Conservation (phyloP, 2,888 invertebrate species). For the Abrostola tripartita region DNA sequence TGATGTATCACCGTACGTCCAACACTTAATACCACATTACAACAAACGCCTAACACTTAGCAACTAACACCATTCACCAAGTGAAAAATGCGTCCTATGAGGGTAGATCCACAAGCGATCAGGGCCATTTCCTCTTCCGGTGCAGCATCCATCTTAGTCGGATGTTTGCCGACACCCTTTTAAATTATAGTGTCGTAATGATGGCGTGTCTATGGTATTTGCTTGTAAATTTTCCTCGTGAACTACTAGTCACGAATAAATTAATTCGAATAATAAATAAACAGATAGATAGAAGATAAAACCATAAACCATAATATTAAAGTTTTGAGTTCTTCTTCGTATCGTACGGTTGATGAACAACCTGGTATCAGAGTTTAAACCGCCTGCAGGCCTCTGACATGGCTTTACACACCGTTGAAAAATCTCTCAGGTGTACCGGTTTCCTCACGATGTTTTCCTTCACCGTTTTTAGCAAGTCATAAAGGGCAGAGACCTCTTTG, state of each 20-base stretch:
- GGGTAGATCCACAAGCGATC: conserved; percentile 76
- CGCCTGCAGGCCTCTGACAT: too few relatives aligned
- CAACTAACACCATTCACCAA: conserved; percentile 61
- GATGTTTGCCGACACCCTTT: conserved; percentile 79
- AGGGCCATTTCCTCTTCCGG: conserved; percentile 82
- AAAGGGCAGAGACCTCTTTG: too few relatives aligned
- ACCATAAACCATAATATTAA: too few relatives aligned
- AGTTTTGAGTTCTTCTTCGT: too few relatives aligned
- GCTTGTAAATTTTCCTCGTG: conserved; percentile 5
- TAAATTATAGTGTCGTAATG: conserved; percentile 72
- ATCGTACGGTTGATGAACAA: too few relatives aligned
- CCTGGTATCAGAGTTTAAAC: too few relatives aligned
- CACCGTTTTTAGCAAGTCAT: too few relatives aligned
- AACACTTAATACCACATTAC: conserved; percentile 63
- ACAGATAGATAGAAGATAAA: too few relatives aligned
- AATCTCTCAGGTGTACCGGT: too few relatives aligned
- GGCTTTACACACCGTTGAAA: too few relatives aligned
- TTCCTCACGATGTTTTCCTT: too few relatives aligned
- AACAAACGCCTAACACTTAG: conserved; percentile 55
- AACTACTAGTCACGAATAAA: background rate
- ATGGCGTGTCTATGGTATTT: conserved; percentile 40
- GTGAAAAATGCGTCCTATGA: conserved; percentile 82
- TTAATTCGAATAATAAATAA: background rate
- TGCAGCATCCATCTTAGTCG: conserved; percentile 81
- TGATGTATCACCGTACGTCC: conserved; percentile 18